A percentile compares a stretch with the other conserved stretches of the same genome.
These are phyloP conservation scores for Nectonema munidae DNA, from an alignment of 2,888 invertebrate species.

Conservation along the genomic window DNA sequence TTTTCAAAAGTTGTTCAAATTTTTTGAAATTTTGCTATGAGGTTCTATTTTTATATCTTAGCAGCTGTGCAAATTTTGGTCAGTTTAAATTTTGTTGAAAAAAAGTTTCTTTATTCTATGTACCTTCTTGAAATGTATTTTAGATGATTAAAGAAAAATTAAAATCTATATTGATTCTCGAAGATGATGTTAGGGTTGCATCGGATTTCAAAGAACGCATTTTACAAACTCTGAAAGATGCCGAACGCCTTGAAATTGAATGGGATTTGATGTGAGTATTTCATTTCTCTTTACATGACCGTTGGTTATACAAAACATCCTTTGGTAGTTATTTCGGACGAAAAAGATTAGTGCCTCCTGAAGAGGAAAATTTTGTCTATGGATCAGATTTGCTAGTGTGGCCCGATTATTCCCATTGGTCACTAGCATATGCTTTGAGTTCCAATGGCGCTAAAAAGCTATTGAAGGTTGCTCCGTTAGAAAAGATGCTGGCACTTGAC, in stretches of 20 bases:
- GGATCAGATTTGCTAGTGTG: conserved; percentile 2
- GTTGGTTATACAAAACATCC: conserved; percentile 24
- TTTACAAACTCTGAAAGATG: conserved; percentile 27
- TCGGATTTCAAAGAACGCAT: conserved; percentile 37
- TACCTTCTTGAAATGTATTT: conserved; percentile 7
- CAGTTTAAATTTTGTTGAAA: conserved; percentile 14
- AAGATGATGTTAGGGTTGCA: conserved; percentile 74
- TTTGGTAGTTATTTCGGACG: conserved; percentile 44
- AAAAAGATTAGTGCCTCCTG: conserved; percentile 35
- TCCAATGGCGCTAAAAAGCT: conserved; percentile 18
- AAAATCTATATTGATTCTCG: conserved; percentile 35
- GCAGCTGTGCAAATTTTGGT: conserved; percentile 16
- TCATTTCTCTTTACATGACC: not conserved
- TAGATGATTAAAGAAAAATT: conserved; percentile 23
- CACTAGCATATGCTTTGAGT: conserved; percentile 56
- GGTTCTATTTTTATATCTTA: conserved; percentile 1
- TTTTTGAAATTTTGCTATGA: too few species aligned
- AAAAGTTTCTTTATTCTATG: conserved; percentile 9
- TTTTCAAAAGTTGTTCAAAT: too few species aligned
- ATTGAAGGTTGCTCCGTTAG: conserved; percentile 45
- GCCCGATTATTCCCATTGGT: conserved; percentile 81
- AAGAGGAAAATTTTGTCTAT: conserved; percentile 25
- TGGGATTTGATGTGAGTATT: conserved; percentile 60
- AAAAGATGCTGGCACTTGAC: conserved; percentile 62
- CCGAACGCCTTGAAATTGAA: conserved; percentile 29